Evolutionary conservation across 2,797 vertebrate genomes (phyloP).

Genomic region (Helicolenus hilgendorfi): DNA sequence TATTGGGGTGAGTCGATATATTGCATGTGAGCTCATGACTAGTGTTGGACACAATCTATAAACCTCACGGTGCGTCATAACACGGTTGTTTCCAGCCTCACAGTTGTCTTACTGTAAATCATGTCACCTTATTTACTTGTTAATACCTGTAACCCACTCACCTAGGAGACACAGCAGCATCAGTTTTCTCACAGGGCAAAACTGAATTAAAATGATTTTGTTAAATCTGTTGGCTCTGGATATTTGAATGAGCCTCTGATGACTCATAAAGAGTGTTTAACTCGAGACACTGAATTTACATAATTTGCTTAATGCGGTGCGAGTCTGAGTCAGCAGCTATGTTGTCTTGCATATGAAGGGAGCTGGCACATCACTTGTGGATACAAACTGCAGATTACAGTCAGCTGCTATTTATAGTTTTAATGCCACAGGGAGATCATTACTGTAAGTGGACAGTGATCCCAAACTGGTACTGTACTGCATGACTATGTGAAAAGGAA

Average conservation of each 20-base stretch:
- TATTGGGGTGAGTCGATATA: not conserved
- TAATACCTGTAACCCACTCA: not conserved
- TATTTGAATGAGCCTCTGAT: slow-evolving; percentile 52
- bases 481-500: not conserved
- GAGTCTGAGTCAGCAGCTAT: slow-evolving; percentile 57
- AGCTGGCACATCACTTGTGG: not conserved
- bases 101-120: not conserved
- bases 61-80: not conserved
- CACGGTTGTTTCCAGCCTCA: not conserved
- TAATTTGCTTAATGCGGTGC: slow-evolving; percentile 48
- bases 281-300: slow-evolving; percentile 50
- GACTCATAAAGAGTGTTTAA: slow-evolving; percentile 51
- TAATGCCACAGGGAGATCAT: slow-evolving; percentile 9
- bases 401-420: not conserved
- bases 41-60: not conserved
- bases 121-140: not conserved
- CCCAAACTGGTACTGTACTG: not conserved
- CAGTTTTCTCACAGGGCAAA: slow-evolving; percentile 21
- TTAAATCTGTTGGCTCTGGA: slow-evolving; percentile 52
- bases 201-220: slow-evolving; percentile 32
- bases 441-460: slow-evolving; percentile 4
- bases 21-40: not conserved
- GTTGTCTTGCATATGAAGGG: slow-evolving; percentile 12
- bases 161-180: slow-evolving; percentile 6
- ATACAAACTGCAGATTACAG: not conserved